Evolutionary conservation across 2,888 invertebrate genomes (phyloP).

Genomic region (Lasioglossum malachurum): DNA sequence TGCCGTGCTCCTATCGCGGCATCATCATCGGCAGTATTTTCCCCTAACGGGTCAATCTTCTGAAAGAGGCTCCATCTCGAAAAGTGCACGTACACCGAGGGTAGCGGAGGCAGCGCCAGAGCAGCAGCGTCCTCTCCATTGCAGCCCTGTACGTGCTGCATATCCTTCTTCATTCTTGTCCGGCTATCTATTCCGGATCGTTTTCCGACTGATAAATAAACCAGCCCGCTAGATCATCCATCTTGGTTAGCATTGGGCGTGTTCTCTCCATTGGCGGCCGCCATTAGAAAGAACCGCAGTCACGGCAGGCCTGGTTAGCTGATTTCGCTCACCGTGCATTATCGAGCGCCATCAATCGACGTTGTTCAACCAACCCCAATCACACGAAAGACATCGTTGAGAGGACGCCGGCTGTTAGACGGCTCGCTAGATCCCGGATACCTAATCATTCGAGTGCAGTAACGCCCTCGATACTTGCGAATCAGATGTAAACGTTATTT

Average conservation of each 20-base stretch:
- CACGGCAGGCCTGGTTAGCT: constrained; percentile 48
- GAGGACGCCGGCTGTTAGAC: neutral
- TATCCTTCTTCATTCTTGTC: constrained; percentile 57
- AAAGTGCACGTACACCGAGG: constrained; percentile 37
- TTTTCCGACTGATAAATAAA: constrained; percentile 60
- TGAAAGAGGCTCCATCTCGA: constrained; percentile 57
- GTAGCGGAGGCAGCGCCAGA: neutral
- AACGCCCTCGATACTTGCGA: neutral
- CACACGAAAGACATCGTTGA: neutral
- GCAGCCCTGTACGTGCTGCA: constrained; percentile 12
- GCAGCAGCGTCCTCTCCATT: constrained; percentile 11
- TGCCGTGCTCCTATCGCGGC: constrained; percentile 34
- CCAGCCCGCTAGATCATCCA: constrained; percentile 42
- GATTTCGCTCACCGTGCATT: constrained; percentile 58
- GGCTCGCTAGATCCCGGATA: neutral
- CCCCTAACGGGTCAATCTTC: constrained; percentile 53
- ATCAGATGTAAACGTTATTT: neutral
- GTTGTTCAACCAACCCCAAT: constrained; percentile 26
- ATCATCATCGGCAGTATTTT: constrained; percentile 44
- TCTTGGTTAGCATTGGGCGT: constrained; percentile 53
- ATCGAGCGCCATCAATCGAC: constrained; percentile 66
- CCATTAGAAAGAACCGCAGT: constrained; percentile 62
- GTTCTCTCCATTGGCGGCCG: constrained; percentile 47
- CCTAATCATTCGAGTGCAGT: neutral
- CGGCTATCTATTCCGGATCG: constrained; percentile 48